These are phyloP conservation scores for Brachylomia viminalis DNA, from an alignment of 2,888 invertebrate genomes.

Conservation along the genomic window DNA sequence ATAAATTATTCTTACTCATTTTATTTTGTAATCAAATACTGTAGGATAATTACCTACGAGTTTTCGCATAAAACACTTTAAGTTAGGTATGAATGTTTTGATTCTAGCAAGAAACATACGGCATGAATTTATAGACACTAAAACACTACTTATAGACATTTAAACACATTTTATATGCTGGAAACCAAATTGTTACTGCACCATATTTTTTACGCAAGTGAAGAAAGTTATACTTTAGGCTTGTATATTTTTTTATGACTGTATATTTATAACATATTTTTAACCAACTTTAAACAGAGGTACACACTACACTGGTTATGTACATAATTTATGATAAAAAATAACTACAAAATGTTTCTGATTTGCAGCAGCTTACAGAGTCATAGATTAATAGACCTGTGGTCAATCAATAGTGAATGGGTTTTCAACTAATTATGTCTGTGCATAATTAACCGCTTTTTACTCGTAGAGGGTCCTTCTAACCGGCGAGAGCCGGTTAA, in stretches of 20 bases:
- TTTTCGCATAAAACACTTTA: background rate
- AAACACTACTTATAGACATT: background rate
- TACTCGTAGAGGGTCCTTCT: background rate
- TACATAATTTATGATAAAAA: too few relatives aligned
- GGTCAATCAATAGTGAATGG: conserved; percentile 7
- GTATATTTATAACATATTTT: background rate
- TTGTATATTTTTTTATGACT: background rate
- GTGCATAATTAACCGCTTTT: conserved; percentile 34
- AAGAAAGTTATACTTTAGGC: background rate
- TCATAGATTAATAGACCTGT: background rate
- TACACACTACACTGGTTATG: background rate
- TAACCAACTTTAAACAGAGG: background rate
- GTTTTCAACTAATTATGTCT: background rate
- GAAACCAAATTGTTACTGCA: too few relatives aligned
- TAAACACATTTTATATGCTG: too few relatives aligned
- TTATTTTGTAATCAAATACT: background rate
- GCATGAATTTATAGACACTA: background rate
- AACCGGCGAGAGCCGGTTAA: background rate
- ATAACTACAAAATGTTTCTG: background rate
- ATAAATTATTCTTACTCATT: background rate
- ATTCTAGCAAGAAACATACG: background rate
- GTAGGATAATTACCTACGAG: background rate
- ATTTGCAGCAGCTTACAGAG: background rate
- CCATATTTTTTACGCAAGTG: background rate
- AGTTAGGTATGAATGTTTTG: background rate